A percentile compares a stretch with the other conserved stretches of the same genome.
Evolutionary conservation across 2,113 vertebrate species (phyloP).

Genomic region (Pampusana beccarii): DNA sequence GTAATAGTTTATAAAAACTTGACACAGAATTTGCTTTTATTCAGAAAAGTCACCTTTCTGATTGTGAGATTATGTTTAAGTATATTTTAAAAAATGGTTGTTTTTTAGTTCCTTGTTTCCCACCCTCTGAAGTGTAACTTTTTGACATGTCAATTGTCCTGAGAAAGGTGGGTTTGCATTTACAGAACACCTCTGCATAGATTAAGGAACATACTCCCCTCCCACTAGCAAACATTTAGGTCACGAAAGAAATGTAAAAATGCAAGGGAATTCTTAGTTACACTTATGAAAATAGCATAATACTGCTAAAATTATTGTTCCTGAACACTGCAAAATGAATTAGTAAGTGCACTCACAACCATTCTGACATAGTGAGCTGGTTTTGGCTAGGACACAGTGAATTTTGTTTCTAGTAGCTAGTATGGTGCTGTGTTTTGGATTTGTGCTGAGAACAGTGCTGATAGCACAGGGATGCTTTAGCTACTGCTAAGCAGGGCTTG

Average conservation of each 20-base stretch:
- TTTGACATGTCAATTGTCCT: not conserved
- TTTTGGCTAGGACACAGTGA: no score
- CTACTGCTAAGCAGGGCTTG: no score
- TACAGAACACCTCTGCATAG: not conserved
- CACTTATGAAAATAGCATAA: not conserved
- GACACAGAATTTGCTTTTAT: not conserved
- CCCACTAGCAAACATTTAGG: not conserved
- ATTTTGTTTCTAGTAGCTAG: no score
- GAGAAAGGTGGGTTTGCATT: not conserved
- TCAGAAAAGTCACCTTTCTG: not conserved
- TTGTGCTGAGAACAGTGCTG: no score
- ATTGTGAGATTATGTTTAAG: not conserved
- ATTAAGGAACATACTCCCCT: not conserved
- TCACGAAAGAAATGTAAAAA: not conserved
- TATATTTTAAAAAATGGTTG: not conserved
- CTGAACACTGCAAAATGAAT: not conserved
- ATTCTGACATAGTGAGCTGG: not conserved
- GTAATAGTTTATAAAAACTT: constrained; percentile 7
- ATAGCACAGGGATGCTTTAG: no score
- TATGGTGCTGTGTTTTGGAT: no score
- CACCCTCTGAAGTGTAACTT: not conserved
- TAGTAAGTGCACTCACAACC: not conserved
- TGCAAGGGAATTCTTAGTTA: not conserved
- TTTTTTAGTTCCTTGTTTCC: not conserved
- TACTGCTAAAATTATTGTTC: not conserved